Percentiles rank a stretch among this genome's conserved stretches.
Evolutionary conservation across 1,140 invertebrate species (phyloP).

Genomic region (Apolygus lucorum): DNA sequence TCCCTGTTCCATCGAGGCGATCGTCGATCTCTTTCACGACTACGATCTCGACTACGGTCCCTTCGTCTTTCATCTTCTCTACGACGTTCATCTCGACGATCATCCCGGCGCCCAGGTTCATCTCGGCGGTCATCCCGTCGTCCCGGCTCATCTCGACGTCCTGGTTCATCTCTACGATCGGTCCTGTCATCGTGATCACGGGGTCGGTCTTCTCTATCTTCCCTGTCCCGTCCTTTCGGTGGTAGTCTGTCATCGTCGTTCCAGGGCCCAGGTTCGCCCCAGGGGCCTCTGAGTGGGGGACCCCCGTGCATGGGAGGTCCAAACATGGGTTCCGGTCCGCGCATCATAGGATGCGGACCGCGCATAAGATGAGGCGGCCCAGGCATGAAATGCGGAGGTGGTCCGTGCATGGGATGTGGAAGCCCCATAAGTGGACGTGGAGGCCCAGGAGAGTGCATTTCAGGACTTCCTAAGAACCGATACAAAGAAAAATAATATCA

Average conservation of each 20-base stretch:
- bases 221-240: conserved; percentile 15
- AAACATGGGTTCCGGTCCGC: background rate
- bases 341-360: too few relatives aligned
- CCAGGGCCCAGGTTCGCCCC: background rate
- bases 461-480: too few relatives aligned
- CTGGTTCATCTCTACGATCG: conserved; percentile 25
- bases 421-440: too few relatives aligned
- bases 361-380: too few relatives aligned
- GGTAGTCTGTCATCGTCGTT: background rate
- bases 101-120: conserved; percentile 22
- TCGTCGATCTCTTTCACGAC: conserved; percentile 31
- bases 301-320: background rate
- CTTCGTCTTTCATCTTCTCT: conserved; percentile 12
- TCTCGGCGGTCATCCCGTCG: conserved; percentile 26
- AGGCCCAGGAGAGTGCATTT: too few relatives aligned
- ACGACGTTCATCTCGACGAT: conserved; percentile 25
- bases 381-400: too few relatives aligned
- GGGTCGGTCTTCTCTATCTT: background rate
- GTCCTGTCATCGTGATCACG: conserved; percentile 24
- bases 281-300: background rate
- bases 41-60: conserved; percentile 10
- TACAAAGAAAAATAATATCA: too few relatives aligned
- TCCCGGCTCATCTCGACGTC: conserved; percentile 29
- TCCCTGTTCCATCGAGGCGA: conserved; percentile 26
- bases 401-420: too few relatives aligned